phyloP scores from a whole-genome alignment of 2,113 vertebrate species.

The Calypte anna region DNA sequence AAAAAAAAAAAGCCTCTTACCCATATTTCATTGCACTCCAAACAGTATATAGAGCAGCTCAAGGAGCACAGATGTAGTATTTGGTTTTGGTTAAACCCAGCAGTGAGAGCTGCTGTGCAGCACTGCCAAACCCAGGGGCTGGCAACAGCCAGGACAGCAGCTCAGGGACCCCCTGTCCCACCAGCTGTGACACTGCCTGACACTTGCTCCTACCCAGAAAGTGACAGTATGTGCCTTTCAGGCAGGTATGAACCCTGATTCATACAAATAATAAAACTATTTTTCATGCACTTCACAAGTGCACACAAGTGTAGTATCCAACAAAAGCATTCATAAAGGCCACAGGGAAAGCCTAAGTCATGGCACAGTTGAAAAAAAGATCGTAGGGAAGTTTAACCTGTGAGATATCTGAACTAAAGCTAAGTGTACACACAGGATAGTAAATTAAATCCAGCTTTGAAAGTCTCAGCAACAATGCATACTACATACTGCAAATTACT shows the following conservation, averaged over 20 bases:
- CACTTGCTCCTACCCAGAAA: background rate
- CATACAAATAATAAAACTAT: background rate
- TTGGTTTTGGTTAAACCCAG: background rate
- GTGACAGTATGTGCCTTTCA: background rate
- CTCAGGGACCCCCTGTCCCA: background rate
- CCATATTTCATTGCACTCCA: background rate
- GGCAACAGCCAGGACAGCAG: background rate
- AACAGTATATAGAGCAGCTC: background rate
- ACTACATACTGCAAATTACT: background rate
- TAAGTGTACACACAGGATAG: background rate
- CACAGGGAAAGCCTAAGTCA: background rate
- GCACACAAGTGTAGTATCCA: background rate
- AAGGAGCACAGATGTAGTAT: background rate
- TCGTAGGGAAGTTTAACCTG: background rate
- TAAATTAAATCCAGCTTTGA: background rate
- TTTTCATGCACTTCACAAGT: background rate
- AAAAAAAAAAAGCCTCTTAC: background rate
- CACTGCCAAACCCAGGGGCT: background rate
- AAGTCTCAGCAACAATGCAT: background rate
- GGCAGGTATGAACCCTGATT: too few species aligned
- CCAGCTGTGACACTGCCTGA: background rate
- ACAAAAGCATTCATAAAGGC: background rate
- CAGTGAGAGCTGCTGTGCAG: background rate
- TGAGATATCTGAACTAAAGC: background rate
- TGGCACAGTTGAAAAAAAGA: background rate